These are phyloP conservation scores for Vulpes vulpes DNA, from an alignment of 2,113 vertebrate genomes.

Conservation along the genomic window DNA sequence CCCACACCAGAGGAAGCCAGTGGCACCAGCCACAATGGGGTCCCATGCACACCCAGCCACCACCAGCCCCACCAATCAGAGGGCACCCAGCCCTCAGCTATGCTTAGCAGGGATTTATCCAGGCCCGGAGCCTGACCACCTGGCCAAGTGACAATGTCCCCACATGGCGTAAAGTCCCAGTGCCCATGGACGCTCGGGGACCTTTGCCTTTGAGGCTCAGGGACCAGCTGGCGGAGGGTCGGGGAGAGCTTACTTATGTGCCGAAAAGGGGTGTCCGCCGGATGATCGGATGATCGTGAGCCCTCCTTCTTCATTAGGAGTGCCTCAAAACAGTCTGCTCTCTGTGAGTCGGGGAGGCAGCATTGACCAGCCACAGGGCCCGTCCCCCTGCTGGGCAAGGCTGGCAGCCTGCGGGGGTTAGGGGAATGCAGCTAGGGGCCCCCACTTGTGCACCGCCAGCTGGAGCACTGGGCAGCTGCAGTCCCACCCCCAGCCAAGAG, in stretches of 20 bases:
- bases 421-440: too few relatives aligned
- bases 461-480: not conserved
- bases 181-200: fast-evolving
- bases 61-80: not conserved
- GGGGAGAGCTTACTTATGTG: not conserved
- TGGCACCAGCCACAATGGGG: too few relatives aligned
- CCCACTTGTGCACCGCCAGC: too few relatives aligned
- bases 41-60: fast-evolving
- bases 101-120: not conserved
- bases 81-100: not conserved
- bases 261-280: fast-evolving
- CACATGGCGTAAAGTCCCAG: fast-evolving
- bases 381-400: not conserved
- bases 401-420: not conserved
- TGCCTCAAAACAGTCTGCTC: not conserved
- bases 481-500: not conserved
- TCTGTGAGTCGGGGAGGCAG: not conserved
- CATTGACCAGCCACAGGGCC: fast-evolving
- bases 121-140: not conserved
- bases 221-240: not conserved
- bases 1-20: fast-evolving
- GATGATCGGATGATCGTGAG: fast-evolving
- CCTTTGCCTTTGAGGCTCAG: too few relatives aligned
- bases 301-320: not conserved
- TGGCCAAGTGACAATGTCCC: not conserved